phyloP scores from a whole-genome alignment of 1,140 invertebrate species.

The Meloidogyne chitwoodi region DNA sequence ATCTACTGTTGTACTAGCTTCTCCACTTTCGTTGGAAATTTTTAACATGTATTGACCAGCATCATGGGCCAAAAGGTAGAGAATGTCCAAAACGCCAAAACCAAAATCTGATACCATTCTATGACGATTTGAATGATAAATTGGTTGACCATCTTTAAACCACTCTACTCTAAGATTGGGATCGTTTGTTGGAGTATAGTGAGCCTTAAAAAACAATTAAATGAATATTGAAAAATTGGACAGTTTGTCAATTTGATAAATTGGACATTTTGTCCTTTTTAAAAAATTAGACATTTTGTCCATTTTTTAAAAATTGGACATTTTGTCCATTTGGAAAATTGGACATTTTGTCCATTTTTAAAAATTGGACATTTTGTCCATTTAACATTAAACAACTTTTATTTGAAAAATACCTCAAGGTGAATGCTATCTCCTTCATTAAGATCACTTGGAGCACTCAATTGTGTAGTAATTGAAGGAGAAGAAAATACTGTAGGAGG shows the following conservation, averaged over 20 bases:
- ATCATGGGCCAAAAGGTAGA: slow-evolving; percentile 64
- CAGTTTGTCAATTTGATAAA: no score
- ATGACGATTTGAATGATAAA: slow-evolving; percentile 60
- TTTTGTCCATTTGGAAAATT: no score
- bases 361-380: no score
- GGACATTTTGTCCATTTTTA: no score
- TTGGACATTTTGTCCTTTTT: no score
- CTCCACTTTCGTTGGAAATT: slow-evolving; percentile 43
- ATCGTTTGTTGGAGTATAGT: slow-evolving; percentile 73
- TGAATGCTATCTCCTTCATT: slow-evolving; percentile 77
- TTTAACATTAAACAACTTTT: no score
- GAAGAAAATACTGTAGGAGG: slow-evolving; percentile 64
- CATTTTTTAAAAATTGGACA: no score
- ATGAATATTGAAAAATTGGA: no score
- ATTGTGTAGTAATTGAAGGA: slow-evolving; percentile 81
- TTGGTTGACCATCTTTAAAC: slow-evolving; percentile 48
- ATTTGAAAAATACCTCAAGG: slow-evolving; percentile 68
- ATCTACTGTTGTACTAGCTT: slow-evolving; percentile 42
- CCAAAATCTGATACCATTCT: slow-evolving; percentile 64
- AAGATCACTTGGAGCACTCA: slow-evolving; percentile 78
- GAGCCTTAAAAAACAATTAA: background rate
- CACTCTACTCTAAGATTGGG: slow-evolving; percentile 65
- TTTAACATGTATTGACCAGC: slow-evolving; percentile 55
- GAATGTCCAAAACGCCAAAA: slow-evolving; percentile 63
- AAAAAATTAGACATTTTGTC: no score